Evolutionary conservation across 2,113 vertebrate species (phyloP), one percentile per base, ranked within the genome.

Genomic region (Stigmatopora argus): DNA sequence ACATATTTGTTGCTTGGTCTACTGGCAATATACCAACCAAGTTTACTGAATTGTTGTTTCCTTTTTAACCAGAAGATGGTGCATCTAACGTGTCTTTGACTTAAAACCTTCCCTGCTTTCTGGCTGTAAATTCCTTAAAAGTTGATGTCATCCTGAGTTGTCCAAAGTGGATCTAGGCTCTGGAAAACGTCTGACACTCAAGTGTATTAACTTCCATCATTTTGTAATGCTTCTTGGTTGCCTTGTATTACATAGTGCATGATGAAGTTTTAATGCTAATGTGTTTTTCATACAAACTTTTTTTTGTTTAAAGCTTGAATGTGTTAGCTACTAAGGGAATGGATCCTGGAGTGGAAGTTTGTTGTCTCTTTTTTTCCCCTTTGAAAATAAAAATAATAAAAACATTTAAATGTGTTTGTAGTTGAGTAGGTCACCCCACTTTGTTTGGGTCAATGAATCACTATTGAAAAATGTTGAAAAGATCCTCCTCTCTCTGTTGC

Each of bases 31-130:
- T 31, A 31, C 26, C 26, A 31, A 15, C 12, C 4, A 31, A 15
- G 53, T 17, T 9, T 23, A 49, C 14, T 46, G 5, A 45, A n/a
- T 75, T 77, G 52, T 66, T 34, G 61, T 77, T 49, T 71, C 31
- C 60, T 1, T 41, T 74, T 58, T 48, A 38, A 62, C 88, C 91
- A 89, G 84, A 78, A 90, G 91, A 75, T 83, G 91, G 83, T 66
- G 79, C 83, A 65, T 83, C 70, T 67, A 71, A 79, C 85, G 23
- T 79, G 71, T 65, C 65, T 73, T 64, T 14, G 4, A 31, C 47
- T 52, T 78, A 62, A 38, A 57, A 71, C 65, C 58, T 53, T 71
- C 53, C 56, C 44, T 65, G 35, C 63, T 70, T 45, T 61, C 69
- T 71, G 65, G 69, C 61, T 60, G 69, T 71, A 34, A 44, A 47